Conservation (phyloP, 2,113 vertebrate genomes). For the Spizaetus ornatus region DNA sequence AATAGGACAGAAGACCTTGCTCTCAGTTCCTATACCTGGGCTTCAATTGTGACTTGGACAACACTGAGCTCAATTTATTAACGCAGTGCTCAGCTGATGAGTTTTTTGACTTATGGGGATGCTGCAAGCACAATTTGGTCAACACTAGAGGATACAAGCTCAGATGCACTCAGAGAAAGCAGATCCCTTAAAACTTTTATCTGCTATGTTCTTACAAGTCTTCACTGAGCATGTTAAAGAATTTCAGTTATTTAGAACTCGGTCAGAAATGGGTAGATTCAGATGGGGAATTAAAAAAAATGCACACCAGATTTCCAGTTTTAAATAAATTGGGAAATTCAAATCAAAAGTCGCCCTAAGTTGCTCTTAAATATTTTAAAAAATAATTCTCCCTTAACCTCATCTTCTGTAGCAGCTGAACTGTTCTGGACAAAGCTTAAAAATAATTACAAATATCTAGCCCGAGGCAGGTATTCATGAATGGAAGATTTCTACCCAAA, state of each 20-base stretch:
- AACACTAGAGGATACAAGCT: neutral
- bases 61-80: neutral
- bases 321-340: neutral
- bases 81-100: neutral
- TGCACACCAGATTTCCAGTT: neutral
- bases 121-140: neutral
- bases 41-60: neutral
- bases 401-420: neutral
- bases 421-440: neutral
- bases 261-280: neutral
- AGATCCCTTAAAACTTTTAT: neutral
- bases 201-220: neutral
- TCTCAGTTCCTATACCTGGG: neutral
- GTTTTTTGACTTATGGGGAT: neutral
- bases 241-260: neutral
- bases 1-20: neutral
- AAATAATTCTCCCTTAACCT: neutral
- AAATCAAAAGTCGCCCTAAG: neutral
- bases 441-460: neutral
- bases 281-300: neutral
- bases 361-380: neutral
- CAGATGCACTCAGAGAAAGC: neutral
- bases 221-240: neutral
- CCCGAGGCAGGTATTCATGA: neutral
- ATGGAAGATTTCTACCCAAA: neutral